Evolutionary conservation across 1,140 invertebrate genomes (phyloP).

Genomic region (Wasmannia auropunctata): DNA sequence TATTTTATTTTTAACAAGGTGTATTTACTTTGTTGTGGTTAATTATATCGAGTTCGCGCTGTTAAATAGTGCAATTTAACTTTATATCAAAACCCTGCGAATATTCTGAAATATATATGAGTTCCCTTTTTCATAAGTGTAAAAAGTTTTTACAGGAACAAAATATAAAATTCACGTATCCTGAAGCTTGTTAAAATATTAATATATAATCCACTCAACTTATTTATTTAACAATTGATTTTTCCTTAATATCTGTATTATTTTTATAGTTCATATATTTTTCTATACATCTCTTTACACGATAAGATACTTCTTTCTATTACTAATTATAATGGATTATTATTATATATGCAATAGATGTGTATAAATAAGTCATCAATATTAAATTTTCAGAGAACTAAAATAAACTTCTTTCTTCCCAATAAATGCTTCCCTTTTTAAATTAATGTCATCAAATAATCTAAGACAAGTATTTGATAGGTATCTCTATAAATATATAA

Average conservation of each 20-base stretch:
- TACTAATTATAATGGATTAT: neutral
- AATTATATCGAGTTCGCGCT: neutral
- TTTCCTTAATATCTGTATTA: neutral
- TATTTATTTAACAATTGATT: neutral
- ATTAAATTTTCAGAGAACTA: neutral
- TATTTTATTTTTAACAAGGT: neutral
- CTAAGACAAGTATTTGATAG: neutral
- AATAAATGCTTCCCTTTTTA: neutral
- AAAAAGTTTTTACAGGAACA: neutral
- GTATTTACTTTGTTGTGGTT: neutral
- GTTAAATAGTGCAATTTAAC: neutral
- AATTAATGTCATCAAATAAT: neutral
- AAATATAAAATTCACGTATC: neutral
- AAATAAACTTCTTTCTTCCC: neutral
- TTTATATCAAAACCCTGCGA: no score
- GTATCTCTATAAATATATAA: neutral
- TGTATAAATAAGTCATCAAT: neutral
- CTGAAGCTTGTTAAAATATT: neutral
- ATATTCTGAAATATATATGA: neutral
- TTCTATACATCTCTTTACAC: neutral
- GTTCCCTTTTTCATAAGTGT: neutral
- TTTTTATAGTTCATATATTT: neutral
- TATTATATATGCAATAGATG: neutral
- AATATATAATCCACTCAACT: neutral
- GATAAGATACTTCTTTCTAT: neutral